Conservation (phyloP, 2,113 vertebrate species). For the Pedionomus torquatus region DNA sequence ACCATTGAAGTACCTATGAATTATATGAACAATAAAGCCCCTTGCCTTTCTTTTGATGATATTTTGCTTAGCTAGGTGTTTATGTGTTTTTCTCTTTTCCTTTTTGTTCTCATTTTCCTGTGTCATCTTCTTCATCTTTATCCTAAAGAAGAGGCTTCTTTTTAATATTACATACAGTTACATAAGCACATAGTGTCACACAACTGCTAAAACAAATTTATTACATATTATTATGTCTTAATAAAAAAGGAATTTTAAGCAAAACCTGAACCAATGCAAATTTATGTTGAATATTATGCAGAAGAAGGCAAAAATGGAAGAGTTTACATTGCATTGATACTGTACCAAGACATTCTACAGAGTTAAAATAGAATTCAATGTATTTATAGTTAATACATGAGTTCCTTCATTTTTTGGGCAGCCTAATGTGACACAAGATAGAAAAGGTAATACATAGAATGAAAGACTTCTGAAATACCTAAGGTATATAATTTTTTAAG, state of each 20-base stretch:
- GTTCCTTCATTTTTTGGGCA: background rate
- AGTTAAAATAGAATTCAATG: background rate
- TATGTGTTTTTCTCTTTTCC: background rate
- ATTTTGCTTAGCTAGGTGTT: background rate
- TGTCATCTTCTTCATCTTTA: background rate
- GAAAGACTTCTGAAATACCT: background rate
- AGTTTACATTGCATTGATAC: background rate
- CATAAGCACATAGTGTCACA: background rate
- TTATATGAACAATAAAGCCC: fast-evolving
- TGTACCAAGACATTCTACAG: background rate
- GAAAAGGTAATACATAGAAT: background rate
- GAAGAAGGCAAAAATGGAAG: background rate
- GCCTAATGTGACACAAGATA: background rate
- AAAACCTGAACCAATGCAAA: background rate
- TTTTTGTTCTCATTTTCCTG: background rate
- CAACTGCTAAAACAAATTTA: background rate
- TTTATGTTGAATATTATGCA: background rate
- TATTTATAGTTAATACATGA: background rate
- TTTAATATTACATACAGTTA: background rate
- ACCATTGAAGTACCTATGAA: background rate
- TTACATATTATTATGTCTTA: background rate
- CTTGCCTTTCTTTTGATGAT: background rate
- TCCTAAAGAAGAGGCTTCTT: background rate
- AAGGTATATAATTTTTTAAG: background rate
- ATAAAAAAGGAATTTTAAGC: background rate